phyloP scores from a whole-genome alignment of 2,888 invertebrate species.

The Papilio demoleus region DNA sequence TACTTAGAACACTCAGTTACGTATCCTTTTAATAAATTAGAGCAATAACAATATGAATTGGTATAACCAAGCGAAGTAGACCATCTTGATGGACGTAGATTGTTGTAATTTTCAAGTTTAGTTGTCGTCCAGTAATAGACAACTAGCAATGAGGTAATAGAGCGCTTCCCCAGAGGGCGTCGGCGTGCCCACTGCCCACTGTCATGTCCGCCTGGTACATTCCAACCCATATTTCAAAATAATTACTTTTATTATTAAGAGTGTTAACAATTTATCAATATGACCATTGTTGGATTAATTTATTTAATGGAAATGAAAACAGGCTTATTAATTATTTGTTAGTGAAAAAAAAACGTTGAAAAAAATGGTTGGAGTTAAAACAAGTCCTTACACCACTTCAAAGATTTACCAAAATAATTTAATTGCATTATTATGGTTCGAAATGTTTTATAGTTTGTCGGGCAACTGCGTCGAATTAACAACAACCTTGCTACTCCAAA shows the following conservation, averaged over 20 bases:
- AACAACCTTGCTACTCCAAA: constrained; percentile 28
- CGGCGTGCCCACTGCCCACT: constrained; percentile 21
- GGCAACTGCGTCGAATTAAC: constrained; percentile 26
- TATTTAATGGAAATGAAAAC: not conserved
- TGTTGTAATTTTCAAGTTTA: constrained; percentile 50
- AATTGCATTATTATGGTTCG: constrained; percentile 16
- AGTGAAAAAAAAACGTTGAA: not conserved
- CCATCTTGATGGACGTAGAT: constrained; percentile 42
- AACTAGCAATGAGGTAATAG: constrained; percentile 71
- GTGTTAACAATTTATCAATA: not conserved
- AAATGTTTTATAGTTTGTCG: constrained; percentile 18
- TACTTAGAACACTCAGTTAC: not conserved
- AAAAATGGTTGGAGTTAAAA: not conserved
- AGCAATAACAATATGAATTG: constrained; percentile 19
- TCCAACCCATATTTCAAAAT: constrained; percentile 20
- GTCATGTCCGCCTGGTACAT: constrained; percentile 23
- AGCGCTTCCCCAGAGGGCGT: constrained; percentile 54
- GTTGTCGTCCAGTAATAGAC: constrained; percentile 55
- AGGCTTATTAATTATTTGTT: not conserved
- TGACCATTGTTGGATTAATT: not conserved
- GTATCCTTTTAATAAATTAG: constrained; percentile 2
- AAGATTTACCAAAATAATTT: not conserved
- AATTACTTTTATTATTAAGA: constrained; percentile 12
- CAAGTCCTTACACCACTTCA: not conserved
- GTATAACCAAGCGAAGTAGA: constrained; percentile 4